Conservation (phyloP, 1,140 invertebrate genomes). For the Drosophila tristis region DNA sequence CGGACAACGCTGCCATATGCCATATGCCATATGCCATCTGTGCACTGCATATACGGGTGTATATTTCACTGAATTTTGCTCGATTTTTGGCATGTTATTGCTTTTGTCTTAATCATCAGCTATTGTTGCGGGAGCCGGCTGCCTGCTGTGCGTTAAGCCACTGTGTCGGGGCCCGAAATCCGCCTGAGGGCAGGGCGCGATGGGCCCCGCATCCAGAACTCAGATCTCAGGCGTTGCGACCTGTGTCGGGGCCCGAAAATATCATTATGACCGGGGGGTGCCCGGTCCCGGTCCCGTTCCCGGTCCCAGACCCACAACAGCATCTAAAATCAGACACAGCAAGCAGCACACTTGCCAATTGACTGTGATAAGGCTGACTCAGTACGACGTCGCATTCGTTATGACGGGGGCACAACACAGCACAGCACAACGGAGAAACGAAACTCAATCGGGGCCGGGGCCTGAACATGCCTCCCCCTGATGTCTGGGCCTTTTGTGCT, state of each 20-base stretch:
- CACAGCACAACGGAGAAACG: too few species aligned
- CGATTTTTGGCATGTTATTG: constrained; percentile 7
- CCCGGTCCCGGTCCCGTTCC: constrained; percentile 10
- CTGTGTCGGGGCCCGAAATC: constrained; percentile 73
- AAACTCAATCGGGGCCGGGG: constrained; percentile 53
- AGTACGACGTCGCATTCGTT: constrained; percentile 23
- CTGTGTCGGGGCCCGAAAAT: constrained; percentile 8
- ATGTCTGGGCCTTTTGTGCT: constrained; percentile 31
- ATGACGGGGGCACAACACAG: background rate
- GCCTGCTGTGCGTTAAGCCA: background rate
- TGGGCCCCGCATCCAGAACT: constrained; percentile 22
- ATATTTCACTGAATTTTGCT: constrained; percentile 2
- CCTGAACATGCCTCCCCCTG: constrained; percentile 67
- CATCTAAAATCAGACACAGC: constrained; percentile 34
- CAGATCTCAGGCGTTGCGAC: background rate
- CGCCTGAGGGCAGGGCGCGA: background rate
- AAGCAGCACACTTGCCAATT: background rate
- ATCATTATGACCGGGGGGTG: background rate
- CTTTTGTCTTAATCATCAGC: constrained; percentile 54
- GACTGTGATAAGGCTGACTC: constrained; percentile 65
- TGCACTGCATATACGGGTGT: background rate
- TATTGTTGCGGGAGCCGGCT: constrained; percentile 16
- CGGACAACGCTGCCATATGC: constrained; percentile 1
- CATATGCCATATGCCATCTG: too few species aligned
- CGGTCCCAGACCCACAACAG: constrained; percentile 31